phyloP scores from a whole-genome alignment of 2,113 vertebrate species.

The Pterocles orientalis region DNA sequence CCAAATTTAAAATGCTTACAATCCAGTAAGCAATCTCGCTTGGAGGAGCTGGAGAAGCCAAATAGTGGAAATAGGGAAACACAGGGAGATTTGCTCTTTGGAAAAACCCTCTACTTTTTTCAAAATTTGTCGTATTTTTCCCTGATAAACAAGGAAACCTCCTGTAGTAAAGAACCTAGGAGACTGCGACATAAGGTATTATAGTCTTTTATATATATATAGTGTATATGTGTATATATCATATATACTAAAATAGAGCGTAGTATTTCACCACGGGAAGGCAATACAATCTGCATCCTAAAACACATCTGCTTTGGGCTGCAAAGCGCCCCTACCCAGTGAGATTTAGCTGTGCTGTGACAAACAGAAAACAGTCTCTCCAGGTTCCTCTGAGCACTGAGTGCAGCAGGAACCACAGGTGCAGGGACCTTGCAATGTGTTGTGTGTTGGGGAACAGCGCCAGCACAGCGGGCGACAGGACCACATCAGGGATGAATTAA shows the following conservation, averaged over 20 bases:
- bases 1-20: neutral
- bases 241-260: neutral
- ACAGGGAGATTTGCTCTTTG: neutral
- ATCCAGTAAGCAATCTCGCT: neutral
- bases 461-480: neutral
- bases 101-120: neutral
- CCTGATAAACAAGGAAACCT: neutral
- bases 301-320: neutral
- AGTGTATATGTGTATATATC: neutral
- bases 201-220: neutral
- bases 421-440: too few species aligned
- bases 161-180: neutral
- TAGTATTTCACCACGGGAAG: neutral
- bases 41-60: neutral
- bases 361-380: accelerated
- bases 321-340: neutral
- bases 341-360: neutral
- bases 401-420: accelerated
- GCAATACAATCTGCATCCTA: neutral
- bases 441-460: neutral
- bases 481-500: neutral
- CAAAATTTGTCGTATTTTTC: neutral
- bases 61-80: neutral
- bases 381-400: neutral
- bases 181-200: neutral